phyloP scores from a whole-genome alignment of 2,797 vertebrate genomes.

The Halcyon smyrnensis region DNA sequence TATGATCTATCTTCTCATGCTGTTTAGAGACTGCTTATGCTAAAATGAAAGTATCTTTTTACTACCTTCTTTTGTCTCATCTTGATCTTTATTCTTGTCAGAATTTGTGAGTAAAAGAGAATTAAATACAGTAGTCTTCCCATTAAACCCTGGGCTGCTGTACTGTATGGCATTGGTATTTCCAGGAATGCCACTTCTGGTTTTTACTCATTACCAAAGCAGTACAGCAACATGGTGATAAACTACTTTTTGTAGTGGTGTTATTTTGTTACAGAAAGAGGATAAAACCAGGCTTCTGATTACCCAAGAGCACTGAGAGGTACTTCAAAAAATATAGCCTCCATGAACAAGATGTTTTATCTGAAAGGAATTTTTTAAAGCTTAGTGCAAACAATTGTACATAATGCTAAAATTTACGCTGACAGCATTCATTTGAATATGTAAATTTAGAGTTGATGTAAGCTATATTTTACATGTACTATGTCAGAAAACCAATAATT shows the following conservation, averaged over 20 bases:
- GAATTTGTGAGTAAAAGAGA: not conserved
- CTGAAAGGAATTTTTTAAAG: not conserved
- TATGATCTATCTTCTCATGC: not conserved
- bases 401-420: slow-evolving; percentile 1
- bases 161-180: not conserved
- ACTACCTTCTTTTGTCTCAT: not conserved
- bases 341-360: not conserved
- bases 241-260: not conserved
- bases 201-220: not conserved
- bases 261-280: not conserved
- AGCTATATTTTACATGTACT: not conserved
- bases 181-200: not conserved
- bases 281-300: not conserved
- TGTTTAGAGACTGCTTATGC: not conserved
- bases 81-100: not conserved
- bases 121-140: not conserved
- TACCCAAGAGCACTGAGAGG: not conserved
- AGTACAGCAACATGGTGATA: not conserved
- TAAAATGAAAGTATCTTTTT: not conserved
- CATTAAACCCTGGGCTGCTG: not conserved
- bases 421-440: not conserved
- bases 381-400: not conserved
- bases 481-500: not conserved
- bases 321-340: not conserved
- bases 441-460: slow-evolving; percentile 20